Conservation (phyloP, 2,113 vertebrate species). For the Emydura subglobosa region DNA sequence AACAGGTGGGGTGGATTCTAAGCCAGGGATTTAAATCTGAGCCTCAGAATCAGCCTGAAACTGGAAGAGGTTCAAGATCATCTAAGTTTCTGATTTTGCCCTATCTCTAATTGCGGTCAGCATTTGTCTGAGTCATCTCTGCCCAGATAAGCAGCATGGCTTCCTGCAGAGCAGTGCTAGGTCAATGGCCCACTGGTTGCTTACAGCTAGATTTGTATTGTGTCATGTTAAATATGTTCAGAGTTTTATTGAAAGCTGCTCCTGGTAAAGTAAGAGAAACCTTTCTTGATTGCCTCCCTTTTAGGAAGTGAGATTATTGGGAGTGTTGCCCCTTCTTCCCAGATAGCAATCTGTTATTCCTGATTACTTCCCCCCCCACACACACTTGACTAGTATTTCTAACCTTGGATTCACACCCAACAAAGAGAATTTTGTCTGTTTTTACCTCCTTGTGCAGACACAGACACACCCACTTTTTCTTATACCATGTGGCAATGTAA, state of each 20-base stretch:
- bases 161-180: neutral
- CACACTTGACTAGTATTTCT: neutral
- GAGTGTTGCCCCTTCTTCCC: neutral
- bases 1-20: neutral
- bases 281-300: neutral
- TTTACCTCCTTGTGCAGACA: neutral
- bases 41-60: neutral
- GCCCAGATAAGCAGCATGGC: fast-evolving
- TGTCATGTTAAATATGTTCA: fast-evolving
- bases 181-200: neutral
- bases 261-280: neutral
- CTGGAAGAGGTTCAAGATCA: neutral
- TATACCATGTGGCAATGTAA: neutral
- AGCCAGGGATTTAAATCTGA: neutral
- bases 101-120: neutral
- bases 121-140: neutral
- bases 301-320: neutral
- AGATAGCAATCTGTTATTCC: neutral
- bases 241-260: fast-evolving
- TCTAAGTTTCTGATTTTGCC: neutral
- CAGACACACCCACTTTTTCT: neutral
- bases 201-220: neutral
- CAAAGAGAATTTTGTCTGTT: neutral
- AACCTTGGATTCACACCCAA: conserved; percentile 7
- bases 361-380: neutral